phyloP scores from a whole-genome alignment of 1,140 invertebrate species.

The Bombyx mori region DNA sequence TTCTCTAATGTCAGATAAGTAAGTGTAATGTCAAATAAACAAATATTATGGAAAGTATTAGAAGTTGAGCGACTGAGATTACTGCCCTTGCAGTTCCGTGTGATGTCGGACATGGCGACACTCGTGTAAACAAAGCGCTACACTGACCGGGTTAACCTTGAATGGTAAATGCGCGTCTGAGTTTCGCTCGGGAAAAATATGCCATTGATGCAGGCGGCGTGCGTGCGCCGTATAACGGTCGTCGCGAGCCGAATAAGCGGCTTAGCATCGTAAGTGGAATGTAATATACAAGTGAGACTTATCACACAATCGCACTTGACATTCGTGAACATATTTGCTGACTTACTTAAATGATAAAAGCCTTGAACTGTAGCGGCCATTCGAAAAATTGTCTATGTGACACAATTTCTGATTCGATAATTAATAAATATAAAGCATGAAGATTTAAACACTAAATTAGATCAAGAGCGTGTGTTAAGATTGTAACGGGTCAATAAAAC shows the following conservation, averaged over 20 bases:
- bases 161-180: slow-evolving; percentile 61
- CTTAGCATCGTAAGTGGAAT: slow-evolving; percentile 63
- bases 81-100: neutral
- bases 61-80: slow-evolving; percentile 13
- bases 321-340: no score
- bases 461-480: no score
- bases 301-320: slow-evolving; percentile 44
- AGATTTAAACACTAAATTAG: no score
- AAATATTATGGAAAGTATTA: neutral
- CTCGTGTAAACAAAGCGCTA: slow-evolving; percentile 57
- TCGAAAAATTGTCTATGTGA: no score
- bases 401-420: no score
- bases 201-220: slow-evolving; percentile 63
- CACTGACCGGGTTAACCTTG: slow-evolving; percentile 66
- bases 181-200: slow-evolving; percentile 67
- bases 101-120: slow-evolving; percentile 27
- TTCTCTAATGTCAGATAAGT: slow-evolving; percentile 16
- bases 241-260: slow-evolving; percentile 60
- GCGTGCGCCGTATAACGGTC: slow-evolving; percentile 64
- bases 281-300: slow-evolving; percentile 54
- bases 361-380: no score
- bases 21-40: neutral
- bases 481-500: no score
- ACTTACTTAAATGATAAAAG: neutral
- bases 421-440: no score